Evolutionary conservation across 2,888 invertebrate species (phyloP).

Genomic region (Nipponacmea schrenckii): DNA sequence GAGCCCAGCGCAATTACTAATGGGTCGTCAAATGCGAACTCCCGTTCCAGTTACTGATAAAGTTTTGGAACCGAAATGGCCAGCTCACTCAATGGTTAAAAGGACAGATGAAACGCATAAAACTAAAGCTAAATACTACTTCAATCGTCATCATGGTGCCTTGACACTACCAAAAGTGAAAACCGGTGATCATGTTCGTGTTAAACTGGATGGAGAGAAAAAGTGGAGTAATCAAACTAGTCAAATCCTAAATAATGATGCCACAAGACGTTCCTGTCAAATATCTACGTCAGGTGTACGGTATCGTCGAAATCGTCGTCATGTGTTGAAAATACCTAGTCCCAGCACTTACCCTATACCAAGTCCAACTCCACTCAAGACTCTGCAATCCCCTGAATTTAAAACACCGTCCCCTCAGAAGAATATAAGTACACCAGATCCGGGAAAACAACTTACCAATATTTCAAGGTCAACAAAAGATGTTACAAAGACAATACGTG

Average conservation of each 20-base stretch:
- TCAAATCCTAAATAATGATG: background rate
- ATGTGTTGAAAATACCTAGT: background rate
- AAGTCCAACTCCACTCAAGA: background rate
- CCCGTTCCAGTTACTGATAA: background rate
- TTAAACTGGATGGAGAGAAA: background rate
- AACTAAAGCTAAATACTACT: background rate
- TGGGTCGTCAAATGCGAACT: background rate
- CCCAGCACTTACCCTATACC: background rate
- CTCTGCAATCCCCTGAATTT: background rate
- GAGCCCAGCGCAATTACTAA: conserved; percentile 5
- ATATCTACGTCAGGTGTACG: background rate
- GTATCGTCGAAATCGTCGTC: conserved; percentile 3
- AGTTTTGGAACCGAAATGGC: background rate
- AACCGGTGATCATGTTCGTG: background rate
- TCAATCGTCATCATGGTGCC: background rate
- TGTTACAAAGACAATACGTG: background rate
- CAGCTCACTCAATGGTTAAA: background rate
- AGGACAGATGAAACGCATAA: background rate
- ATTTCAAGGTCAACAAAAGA: background rate
- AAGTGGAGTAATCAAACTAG: background rate
- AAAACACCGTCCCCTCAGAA: background rate
- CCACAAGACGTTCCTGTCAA: background rate
- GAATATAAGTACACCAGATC: background rate
- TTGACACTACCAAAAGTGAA: background rate
- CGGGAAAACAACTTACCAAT: background rate